Base-by-base conservation (phyloP, 2,113 vertebrate genomes). In the Dermatemys mawii region DNA sequence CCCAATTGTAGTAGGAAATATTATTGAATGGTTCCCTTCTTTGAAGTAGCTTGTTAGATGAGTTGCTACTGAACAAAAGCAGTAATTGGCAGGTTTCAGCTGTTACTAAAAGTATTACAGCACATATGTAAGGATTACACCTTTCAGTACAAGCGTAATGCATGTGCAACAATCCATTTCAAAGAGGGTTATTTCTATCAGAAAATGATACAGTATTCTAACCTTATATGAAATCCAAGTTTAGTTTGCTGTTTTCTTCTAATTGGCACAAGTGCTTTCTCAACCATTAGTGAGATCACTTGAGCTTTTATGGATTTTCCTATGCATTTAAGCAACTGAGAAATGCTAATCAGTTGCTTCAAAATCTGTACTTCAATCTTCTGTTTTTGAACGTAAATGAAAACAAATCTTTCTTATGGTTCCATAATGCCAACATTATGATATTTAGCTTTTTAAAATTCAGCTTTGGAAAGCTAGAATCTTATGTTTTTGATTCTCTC, bases 41-140 rank as follows among this genome's bases (percentile, higher is more conserved):
- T 85, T 55, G 38, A 87, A 44, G 86, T n/a, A 21, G 14, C 10
- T 67, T 26, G 11, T 73, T n/a, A 53, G 49, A 57, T 90, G 81
- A n/a, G n/a, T 81, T 54, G 12, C 26, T 86, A 24, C 27, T 90
- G 35, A 24, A 29, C 49, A 83, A 44, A 50, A 0, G 1, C 17
- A 41, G 16, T 46, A 13, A n/a, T 5, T 17, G 29, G 4, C 73
- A 44, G 4, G 13, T 88, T 94, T 91, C 49, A 19, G 12, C 26
- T 26, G 35, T 2, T 81, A 38, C n/a, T n/a, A n/a, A n/a, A n/a
- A n/a, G n/a, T n/a, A n/a, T n/a, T n/a, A n/a, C n/a, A n/a, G n/a
- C n/a, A n/a, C n/a, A n/a, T n/a, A n/a, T n/a, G n/a, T 9, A 5
- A 22, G 8, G 8, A 1, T 7, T 87, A 13, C 4, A n/a, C 55